Conservation (phyloP, 2,797 vertebrate species). For the Sebastes diploproa region DNA sequence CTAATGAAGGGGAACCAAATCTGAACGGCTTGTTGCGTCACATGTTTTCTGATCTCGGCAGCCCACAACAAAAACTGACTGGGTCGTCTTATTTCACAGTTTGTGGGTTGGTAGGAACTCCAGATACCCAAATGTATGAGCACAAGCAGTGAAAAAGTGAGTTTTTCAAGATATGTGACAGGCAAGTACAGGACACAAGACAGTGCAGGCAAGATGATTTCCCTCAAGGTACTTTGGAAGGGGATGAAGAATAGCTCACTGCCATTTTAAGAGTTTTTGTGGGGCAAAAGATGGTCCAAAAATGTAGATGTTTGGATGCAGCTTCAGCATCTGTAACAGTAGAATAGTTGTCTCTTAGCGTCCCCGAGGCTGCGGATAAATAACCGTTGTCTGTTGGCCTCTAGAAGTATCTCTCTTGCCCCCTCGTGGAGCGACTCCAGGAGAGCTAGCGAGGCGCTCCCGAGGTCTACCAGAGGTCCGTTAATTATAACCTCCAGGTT, state of each 20-base stretch:
- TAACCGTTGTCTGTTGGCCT: not conserved
- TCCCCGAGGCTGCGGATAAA: not conserved
- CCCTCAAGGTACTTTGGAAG: not conserved
- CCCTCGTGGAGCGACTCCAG: constrained; percentile 12
- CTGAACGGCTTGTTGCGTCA: too few species aligned
- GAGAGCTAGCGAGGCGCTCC: not conserved
- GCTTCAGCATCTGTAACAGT: not conserved
- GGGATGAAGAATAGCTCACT: not conserved
- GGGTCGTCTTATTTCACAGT: too few species aligned
- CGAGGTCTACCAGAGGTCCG: not conserved
- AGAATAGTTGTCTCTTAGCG: not conserved
- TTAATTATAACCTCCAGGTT: constrained; percentile 56
- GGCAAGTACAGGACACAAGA: too few species aligned
- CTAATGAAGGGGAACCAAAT: too few species aligned
- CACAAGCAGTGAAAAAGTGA: too few species aligned
- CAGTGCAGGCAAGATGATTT: not conserved
- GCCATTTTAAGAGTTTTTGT: not conserved
- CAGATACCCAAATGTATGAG: too few species aligned
- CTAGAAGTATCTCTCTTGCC: constrained; percentile 8
- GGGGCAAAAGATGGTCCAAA: too few species aligned
- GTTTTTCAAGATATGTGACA: not conserved
- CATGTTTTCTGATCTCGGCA: too few species aligned
- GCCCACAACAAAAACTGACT: too few species aligned
- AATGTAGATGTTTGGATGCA: not conserved
- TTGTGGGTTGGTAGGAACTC: too few species aligned